phyloP scores from a whole-genome alignment of 2,888 invertebrate genomes.

The Gastrophysa polygoni region DNA sequence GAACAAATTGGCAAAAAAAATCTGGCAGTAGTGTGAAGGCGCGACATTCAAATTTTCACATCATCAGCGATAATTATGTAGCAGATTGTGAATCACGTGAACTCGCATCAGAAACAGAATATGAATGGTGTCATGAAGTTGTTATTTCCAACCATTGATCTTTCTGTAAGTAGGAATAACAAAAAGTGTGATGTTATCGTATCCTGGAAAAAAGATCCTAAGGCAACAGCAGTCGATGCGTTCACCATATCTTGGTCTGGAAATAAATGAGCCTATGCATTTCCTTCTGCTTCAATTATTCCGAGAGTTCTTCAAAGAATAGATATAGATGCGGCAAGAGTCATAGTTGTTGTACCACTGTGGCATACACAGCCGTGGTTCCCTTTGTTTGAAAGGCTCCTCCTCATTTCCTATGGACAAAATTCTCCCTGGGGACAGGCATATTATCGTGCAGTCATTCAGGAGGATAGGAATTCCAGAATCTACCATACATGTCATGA shows the following conservation, averaged over 20 bases:
- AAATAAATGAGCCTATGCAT: constrained; percentile 26
- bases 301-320: constrained; percentile 10
- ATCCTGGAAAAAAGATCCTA: constrained; percentile 23
- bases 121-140: too few relatives aligned
- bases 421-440: background rate
- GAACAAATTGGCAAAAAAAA: constrained; percentile 10
- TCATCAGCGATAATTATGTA: constrained; percentile 14
- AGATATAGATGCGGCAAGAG: constrained; percentile 15
- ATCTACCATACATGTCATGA: background rate
- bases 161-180: constrained; percentile 18
- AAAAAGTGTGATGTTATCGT: constrained; percentile 20
- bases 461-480: background rate
- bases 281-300: constrained; percentile 22
- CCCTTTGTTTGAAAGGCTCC: constrained; percentile 19
- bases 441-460: background rate
- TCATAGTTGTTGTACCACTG: too few relatives aligned
- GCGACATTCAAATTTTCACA: constrained; percentile 20
- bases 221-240: constrained; percentile 21
- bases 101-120: constrained; percentile 17
- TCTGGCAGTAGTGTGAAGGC: constrained; percentile 28
- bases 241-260: constrained; percentile 22
- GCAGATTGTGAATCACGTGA: constrained; percentile 13
- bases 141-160: constrained; percentile 15
- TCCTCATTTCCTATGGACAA: background rate
- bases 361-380: constrained; percentile 25